Percentiles rank a stretch among this genome's conserved stretches.
Evolutionary conservation across 2,113 vertebrate species (phyloP).

Genomic region (Notothenia rossii): DNA sequence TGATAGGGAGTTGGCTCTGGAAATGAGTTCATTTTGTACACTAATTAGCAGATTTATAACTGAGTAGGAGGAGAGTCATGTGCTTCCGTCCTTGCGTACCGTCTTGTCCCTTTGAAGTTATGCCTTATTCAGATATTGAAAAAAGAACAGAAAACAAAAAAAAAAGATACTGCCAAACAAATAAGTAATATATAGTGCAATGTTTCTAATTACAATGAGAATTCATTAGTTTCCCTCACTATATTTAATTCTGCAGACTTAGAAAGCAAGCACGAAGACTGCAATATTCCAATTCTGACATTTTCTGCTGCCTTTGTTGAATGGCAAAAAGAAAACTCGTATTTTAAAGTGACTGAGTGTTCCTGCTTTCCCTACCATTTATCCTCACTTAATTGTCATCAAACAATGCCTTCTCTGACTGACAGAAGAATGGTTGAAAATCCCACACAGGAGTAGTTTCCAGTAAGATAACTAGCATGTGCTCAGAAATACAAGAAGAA

Average conservation of each 20-base stretch:
- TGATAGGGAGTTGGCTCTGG: slow-evolving; percentile 64
- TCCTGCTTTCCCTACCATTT: slow-evolving; percentile 45
- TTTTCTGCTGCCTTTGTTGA: slow-evolving; percentile 60
- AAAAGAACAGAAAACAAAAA: slow-evolving; percentile 22
- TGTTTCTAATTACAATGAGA: slow-evolving; percentile 64
- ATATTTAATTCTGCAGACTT: slow-evolving; percentile 44
- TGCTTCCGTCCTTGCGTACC: slow-evolving; percentile 42
- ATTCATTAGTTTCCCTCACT: slow-evolving; percentile 43
- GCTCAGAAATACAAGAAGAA: slow-evolving; percentile 10
- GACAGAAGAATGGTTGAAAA: slow-evolving; percentile 48
- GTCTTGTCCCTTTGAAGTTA: slow-evolving; percentile 56
- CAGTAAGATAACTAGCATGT: slow-evolving; percentile 37
- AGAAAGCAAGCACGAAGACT: slow-evolving; percentile 24
- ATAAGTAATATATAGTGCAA: background rate
- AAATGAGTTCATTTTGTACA: slow-evolving; percentile 59
- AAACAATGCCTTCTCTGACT: slow-evolving; percentile 53
- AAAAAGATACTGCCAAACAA: slow-evolving; percentile 44
- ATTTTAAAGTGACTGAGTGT: slow-evolving; percentile 43
- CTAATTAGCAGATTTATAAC: slow-evolving; percentile 72
- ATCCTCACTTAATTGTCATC: slow-evolving; percentile 64
- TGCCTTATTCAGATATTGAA: slow-evolving; percentile 44
- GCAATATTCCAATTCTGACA: slow-evolving; percentile 72
- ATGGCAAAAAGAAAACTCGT: slow-evolving; percentile 31
- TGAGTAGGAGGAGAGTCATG: slow-evolving; percentile 48
- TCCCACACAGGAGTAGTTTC: slow-evolving; percentile 35